Base-by-base conservation (phyloP, 2,113 vertebrate species). In the Paratilapia polleni region DNA sequence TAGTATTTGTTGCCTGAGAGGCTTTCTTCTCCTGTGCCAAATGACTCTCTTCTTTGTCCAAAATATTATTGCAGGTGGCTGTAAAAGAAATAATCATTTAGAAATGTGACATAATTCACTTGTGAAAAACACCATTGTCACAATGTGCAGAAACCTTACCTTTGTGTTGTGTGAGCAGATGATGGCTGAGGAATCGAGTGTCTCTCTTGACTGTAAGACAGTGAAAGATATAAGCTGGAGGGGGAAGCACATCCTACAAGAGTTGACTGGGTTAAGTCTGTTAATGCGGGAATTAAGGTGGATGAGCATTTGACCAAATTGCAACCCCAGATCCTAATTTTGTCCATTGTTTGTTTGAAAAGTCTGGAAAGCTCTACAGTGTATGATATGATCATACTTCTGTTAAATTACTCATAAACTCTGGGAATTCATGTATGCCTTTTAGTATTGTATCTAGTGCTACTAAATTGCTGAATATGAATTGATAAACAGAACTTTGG, bases 261-360 rank as follows among this genome's bases (percentile, higher is more conserved):
- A 92, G 92, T 91, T 56, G 83, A 87, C 91, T 90, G 86, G 89
- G 92, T 93, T 96, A 96, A 96, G 89, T 94, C 91, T 91, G 89
- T 91, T 95, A 95, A 94, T 93, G 82, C 80, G 47, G 95, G 95
- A 96, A 92, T 96, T 96, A 91, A 88, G 77, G 86, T 91, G 89
- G 93, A 92, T 95, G 91, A 96, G 93, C 92, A 78, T 84, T 89
- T 87, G 85, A 90, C 92, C 57, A 73, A 93, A 90, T 81, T 81
- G 88, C 92, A 87, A 85, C 80, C 34, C 85, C 2, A 26, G 20
- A 79, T 82, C 52, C 82, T 81, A 24, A 59, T 90, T 81, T 81
- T 64, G 66, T 87, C 38, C 76, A 22, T 68, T 80, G 41, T 52
- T 52, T 76, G 52, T 31, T 54, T 73, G 26, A 73, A 15, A 57